Evolutionary conservation across 2,888 invertebrate genomes (phyloP), one percentile per base, ranked within the genome.

Genomic region (Julus scanicus): DNA sequence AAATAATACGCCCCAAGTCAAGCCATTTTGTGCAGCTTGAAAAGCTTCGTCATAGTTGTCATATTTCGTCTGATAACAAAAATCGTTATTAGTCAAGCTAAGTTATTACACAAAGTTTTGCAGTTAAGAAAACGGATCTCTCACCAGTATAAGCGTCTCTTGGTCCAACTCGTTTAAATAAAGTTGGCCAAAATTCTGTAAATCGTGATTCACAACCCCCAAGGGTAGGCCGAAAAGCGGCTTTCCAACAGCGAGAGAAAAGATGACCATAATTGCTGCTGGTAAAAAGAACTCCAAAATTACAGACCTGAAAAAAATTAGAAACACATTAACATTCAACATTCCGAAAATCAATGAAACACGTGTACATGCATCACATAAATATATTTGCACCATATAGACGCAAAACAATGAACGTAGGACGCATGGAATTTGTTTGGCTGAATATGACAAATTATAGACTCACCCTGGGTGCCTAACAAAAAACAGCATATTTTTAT

Each of bases 191-290:
- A 88, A 40, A 37, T 83, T 53, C 6, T 48, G 40, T 5, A 6
- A 29, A 84, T 88, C 88, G 20, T 88, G 53, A 86, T 88, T 88
- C 17, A 88, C 88, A 17, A 88, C 29, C 13, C 48, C 88, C 20
- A 88, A 17, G 5, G 49, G 53, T 40, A 88, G 29, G 13, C 86
- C 85, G 20, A 86, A 88, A n/a, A 88, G 39, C 2, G 86, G 71
- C 13, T 71, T 85, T 63, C 88, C 88, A 8, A 88, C 84, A 13
- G 88, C 85, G 6, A 87, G 71, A 39, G 80, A 71, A 83, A 83
- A 83, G 9, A 87, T 48, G 8, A 83, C 83, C 87, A 87, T 87
- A 37, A 87, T 87, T 17, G 57, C 84, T 9, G 88, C 84, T 17
- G 87, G 80, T 4, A 87, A 83, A 44, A 87, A 80, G 37, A 83